These are phyloP conservation scores for Portevinia maculata DNA, from an alignment of 2,888 invertebrate genomes.

Conservation along the genomic window DNA sequence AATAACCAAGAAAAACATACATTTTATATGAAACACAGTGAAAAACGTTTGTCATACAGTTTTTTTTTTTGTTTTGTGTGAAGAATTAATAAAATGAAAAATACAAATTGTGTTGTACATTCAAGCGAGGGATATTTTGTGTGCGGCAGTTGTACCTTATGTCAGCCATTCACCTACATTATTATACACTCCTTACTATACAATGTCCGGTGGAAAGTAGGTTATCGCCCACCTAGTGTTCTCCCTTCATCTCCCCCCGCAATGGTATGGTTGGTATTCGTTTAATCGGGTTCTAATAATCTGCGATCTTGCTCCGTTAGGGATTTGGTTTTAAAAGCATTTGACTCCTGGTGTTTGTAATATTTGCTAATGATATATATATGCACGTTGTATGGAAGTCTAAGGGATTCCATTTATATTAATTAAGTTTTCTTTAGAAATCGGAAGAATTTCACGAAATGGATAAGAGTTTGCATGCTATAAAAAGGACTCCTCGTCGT, in stretches of 20 bases:
- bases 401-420: constrained; percentile 24
- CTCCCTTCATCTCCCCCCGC: background rate
- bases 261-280: background rate
- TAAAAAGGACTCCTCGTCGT: constrained; percentile 38
- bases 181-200: background rate
- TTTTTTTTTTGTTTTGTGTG: constrained; percentile 21
- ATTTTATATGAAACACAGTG: constrained; percentile 35
- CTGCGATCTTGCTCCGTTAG: constrained; percentile 45
- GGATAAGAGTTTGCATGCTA: constrained; percentile 38
- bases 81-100: constrained; percentile 32
- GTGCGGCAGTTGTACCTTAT: constrained; percentile 40
- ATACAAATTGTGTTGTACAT: constrained; percentile 45
- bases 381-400: constrained; percentile 15
- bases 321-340: constrained; percentile 42
- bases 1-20: constrained; percentile 49
- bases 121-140: constrained; percentile 26
- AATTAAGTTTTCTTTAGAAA: constrained; percentile 33
- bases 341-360: constrained; percentile 42
- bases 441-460: constrained; percentile 42
- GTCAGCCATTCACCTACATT: constrained; percentile 19
- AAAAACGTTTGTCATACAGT: constrained; percentile 36
- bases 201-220: constrained; percentile 54
- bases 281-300: constrained; percentile 60
- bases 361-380: constrained; percentile 31
- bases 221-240: constrained; percentile 46